Conservation (phyloP, 2,888 invertebrate species). For the Drosophila lutescens region DNA sequence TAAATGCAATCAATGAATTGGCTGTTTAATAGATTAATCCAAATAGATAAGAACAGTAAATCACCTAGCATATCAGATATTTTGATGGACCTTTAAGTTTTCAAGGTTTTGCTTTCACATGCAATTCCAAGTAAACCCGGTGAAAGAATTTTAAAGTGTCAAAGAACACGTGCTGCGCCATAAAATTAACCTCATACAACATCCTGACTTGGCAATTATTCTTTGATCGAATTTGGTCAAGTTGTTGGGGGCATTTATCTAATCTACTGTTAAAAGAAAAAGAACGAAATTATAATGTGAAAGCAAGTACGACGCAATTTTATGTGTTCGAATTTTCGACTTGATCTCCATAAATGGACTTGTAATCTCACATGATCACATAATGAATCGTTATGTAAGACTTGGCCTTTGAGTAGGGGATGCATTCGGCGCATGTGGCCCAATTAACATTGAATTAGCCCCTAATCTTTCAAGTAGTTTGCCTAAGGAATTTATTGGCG, state of each 20-base stretch:
- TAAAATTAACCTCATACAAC: slow-evolving; percentile 11
- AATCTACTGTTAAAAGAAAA: slow-evolving; percentile 12
- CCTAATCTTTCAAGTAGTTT: slow-evolving; percentile 43
- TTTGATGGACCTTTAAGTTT: neutral
- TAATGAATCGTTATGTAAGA: slow-evolving; percentile 9
- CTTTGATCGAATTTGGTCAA: slow-evolving; percentile 7
- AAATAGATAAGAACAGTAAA: neutral
- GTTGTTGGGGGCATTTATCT: slow-evolving; percentile 29
- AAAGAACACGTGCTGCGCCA: slow-evolving; percentile 14
- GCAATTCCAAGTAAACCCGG: neutral
- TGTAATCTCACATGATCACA: slow-evolving; percentile 21
- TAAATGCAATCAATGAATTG: neutral
- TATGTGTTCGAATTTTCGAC: slow-evolving; percentile 12
- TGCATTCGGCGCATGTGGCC: neutral
- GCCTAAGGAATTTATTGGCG: slow-evolving; percentile 21
- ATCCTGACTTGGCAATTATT: slow-evolving; percentile 34
- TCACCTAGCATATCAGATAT: neutral
- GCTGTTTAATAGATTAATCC: neutral
- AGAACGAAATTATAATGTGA: slow-evolving; percentile 1
- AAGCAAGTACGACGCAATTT: slow-evolving; percentile 46
- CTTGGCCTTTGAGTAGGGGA: slow-evolving; percentile 8
- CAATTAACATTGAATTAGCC: slow-evolving; percentile 1
- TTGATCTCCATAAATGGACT: slow-evolving; percentile 41
- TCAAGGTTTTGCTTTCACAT: neutral
- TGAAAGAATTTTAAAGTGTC: neutral